A percentile compares a stretch with the other conserved stretches of the same genome.
phyloP scores from a whole-genome alignment of 2,113 vertebrate genomes.

The Coracopsis vasa region DNA sequence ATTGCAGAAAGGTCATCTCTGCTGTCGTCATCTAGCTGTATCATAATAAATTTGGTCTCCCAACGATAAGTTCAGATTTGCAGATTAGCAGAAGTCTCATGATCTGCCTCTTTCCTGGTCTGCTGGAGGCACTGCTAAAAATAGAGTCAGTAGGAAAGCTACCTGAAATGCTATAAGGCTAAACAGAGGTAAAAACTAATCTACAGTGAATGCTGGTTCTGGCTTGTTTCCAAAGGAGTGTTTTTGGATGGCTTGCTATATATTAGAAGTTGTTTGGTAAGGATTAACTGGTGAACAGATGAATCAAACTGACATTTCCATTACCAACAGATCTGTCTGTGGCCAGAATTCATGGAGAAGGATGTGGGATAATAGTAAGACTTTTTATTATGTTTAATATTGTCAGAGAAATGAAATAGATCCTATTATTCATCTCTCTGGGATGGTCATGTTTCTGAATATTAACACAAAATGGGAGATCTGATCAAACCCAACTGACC shows the following conservation, averaged over 20 bases:
- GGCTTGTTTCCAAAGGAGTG: conserved; percentile 6
- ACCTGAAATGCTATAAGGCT: not conserved
- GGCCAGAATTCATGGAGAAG: conserved; percentile 33
- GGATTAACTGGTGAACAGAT: conserved; percentile 21
- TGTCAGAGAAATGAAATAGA: conserved; percentile 50
- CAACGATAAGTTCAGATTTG: conserved; percentile 44
- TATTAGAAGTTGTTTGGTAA: conserved; percentile 33
- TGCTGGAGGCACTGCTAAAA: conserved; percentile 38
- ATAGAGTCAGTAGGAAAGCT: conserved; percentile 22
- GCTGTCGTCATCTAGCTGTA: not conserved
- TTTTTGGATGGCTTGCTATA: not conserved
- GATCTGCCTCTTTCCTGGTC: conserved; percentile 21
- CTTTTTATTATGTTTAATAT: conserved; percentile 54
- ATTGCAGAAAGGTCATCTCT: conserved; percentile 37
- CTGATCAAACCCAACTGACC: conserved; percentile 50
- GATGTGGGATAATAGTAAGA: conserved; percentile 10
- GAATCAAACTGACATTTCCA: conserved; percentile 74
- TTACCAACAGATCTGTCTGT: conserved; percentile 49
- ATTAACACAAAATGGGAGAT: conserved; percentile 13
- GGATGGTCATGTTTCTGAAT: conserved; percentile 5
- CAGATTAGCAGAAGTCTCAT: conserved; percentile 39
- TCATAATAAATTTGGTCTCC: conserved; percentile 4
- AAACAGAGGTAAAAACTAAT: conserved; percentile 33
- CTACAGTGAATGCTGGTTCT: not conserved
- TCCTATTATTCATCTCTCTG: conserved; percentile 37